These are phyloP conservation scores for Sander lucioperca DNA, from an alignment of 2,113 vertebrate species.

Conservation along the genomic window DNA sequence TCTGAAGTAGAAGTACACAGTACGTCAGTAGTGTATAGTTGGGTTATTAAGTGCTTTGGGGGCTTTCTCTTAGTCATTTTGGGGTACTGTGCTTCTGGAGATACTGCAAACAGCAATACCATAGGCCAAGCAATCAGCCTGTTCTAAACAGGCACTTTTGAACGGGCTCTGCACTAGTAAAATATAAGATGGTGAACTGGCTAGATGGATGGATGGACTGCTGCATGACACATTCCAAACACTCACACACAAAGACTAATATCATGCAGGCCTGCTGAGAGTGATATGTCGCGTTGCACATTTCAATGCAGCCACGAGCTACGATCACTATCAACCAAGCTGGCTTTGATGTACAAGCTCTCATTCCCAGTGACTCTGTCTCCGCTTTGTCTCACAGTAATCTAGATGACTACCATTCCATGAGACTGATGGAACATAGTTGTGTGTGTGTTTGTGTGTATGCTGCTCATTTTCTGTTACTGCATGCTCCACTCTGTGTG, in stretches of 20 bases:
- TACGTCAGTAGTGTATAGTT: too few relatives aligned
- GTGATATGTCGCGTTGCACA: conserved; percentile 54
- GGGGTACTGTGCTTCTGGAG: too few relatives aligned
- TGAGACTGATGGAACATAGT: conserved; percentile 29
- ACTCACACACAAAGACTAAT: conserved; percentile 31
- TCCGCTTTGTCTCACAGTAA: conserved; percentile 56
- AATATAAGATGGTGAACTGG: conserved; percentile 30
- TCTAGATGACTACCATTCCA: conserved; percentile 59
- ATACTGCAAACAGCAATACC: too few relatives aligned
- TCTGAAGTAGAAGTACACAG: too few relatives aligned
- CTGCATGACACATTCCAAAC: conserved; percentile 13
- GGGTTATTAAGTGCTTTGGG: too few relatives aligned
- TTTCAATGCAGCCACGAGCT: conserved; percentile 66
- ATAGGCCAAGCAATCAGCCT: too few relatives aligned
- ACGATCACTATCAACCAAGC: conserved; percentile 67
- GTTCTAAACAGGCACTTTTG: too few relatives aligned
- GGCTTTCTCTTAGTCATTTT: too few relatives aligned
- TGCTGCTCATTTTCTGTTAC: background rate
- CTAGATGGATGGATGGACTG: conserved; percentile 30
- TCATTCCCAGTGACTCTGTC: conserved; percentile 38
- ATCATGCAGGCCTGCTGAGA: conserved; percentile 41
- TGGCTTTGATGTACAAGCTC: conserved; percentile 73
- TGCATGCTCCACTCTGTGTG: conserved; percentile 3
- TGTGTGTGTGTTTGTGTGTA: conserved; percentile 30
- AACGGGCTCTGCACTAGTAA: background rate